Conservation (phyloP, 2,797 vertebrate species). For the Adelosebastes latens region DNA sequence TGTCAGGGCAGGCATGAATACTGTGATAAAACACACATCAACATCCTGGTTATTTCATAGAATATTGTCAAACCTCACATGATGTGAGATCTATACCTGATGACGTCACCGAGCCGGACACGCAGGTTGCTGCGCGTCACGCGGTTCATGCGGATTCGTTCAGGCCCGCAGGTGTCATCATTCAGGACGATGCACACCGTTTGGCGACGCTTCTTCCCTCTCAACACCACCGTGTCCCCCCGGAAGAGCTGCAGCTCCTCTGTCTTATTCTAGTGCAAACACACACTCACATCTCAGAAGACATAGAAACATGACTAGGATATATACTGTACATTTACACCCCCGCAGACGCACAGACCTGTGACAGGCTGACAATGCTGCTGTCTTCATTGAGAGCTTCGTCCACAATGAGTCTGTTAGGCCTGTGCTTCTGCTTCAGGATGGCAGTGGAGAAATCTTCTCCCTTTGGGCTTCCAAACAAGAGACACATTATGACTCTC, state of each 20-base stretch:
- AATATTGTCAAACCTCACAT: background rate
- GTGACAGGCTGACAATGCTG: constrained; percentile 83
- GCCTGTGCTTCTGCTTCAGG: constrained; percentile 83
- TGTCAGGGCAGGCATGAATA: constrained; percentile 95
- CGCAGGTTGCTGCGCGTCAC: constrained; percentile 84
- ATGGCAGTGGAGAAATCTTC: constrained; percentile 86
- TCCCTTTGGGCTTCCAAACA: constrained; percentile 73
- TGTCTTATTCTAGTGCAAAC: constrained; percentile 73
- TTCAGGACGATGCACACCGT: constrained; percentile 83
- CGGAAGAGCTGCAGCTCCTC: constrained; percentile 85
- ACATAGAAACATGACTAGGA: background rate
- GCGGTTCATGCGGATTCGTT: constrained; percentile 80
- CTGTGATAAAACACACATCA: constrained; percentile 69
- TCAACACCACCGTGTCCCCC: constrained; percentile 82
- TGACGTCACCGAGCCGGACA: constrained; percentile 82
- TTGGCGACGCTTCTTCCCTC: constrained; percentile 78
- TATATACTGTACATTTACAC: background rate
- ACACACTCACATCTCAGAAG: background rate
- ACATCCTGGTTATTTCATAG: background rate
- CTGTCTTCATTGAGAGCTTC: constrained; percentile 84
- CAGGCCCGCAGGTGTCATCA: constrained; percentile 72
- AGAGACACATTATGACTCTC: constrained; percentile 42
- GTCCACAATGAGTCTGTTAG: constrained; percentile 84
- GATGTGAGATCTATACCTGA: constrained; percentile 75
- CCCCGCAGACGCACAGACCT: constrained; percentile 57